Conservation (phyloP, 2,888 invertebrate species). For the Tanytarsus gracilentus region DNA sequence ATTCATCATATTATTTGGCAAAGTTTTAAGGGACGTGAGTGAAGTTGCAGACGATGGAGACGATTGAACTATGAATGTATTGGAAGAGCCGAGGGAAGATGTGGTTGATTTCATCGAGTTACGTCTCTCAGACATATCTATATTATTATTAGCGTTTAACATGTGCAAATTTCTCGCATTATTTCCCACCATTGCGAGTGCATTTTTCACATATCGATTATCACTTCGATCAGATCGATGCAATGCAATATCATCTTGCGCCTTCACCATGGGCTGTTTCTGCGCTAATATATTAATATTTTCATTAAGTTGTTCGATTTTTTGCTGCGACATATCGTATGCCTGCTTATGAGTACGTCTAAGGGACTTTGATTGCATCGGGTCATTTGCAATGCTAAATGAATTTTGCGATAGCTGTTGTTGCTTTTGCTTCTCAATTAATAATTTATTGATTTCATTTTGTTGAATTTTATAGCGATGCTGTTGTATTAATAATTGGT, state of each 20-base stretch:
- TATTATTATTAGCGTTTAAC: slow-evolving; percentile 2
- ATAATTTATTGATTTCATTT: slow-evolving; percentile 31
- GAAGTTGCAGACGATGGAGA: slow-evolving; percentile 25
- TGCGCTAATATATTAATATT: slow-evolving; percentile 32
- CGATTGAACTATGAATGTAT: slow-evolving; percentile 24
- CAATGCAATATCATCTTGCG: slow-evolving; percentile 21
- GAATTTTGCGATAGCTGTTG: slow-evolving; percentile 31
- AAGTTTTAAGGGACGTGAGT: slow-evolving; percentile 13
- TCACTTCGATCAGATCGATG: slow-evolving; percentile 8
- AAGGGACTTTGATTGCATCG: slow-evolving; percentile 30
- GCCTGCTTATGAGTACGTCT: slow-evolving; percentile 32
- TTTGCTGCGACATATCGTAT: slow-evolving; percentile 33
- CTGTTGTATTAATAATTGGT: slow-evolving; percentile 30
- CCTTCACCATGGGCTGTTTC: slow-evolving; percentile 28
- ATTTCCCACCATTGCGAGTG: slow-evolving; percentile 22
- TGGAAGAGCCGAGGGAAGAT: slow-evolving; percentile 26
- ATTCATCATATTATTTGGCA: slow-evolving; percentile 11
- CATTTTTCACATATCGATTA: slow-evolving; percentile 15
- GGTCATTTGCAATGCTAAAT: slow-evolving; percentile 31
- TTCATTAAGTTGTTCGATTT: slow-evolving; percentile 33
- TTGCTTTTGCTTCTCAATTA: slow-evolving; percentile 32
- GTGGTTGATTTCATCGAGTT: slow-evolving; percentile 30
- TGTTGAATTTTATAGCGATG: background rate
- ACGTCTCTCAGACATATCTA: slow-evolving; percentile 28
- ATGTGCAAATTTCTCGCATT: slow-evolving; percentile 17